Evolutionary conservation across 2,113 vertebrate genomes (phyloP).

Genomic region (Silurus glanis): DNA sequence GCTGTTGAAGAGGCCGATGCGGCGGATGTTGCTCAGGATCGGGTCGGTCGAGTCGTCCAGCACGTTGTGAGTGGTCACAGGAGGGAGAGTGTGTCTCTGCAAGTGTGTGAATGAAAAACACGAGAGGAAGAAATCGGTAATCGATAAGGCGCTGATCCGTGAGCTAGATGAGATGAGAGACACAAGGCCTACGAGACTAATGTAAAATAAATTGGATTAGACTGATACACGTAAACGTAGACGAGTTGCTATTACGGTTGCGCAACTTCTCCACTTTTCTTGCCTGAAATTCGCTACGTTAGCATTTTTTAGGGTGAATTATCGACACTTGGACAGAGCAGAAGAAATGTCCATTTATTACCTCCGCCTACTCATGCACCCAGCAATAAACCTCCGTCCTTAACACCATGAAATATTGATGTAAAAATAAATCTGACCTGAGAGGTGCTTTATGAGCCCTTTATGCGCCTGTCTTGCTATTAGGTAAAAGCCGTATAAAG

Average conservation of each 20-base stretch:
- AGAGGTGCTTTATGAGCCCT: slow-evolving; percentile 51
- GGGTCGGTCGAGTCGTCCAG: slow-evolving; percentile 86
- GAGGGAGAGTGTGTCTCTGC: slow-evolving; percentile 89
- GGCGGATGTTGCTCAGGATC: slow-evolving; percentile 88
- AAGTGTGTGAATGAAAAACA: slow-evolving; percentile 17
- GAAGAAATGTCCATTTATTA: slow-evolving; percentile 31
- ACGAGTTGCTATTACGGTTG: background rate
- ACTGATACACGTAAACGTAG: background rate
- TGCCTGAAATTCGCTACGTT: background rate
- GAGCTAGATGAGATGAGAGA: slow-evolving; percentile 19
- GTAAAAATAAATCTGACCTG: slow-evolving; percentile 58
- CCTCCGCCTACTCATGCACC: slow-evolving; percentile 22
- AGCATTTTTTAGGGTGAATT: background rate
- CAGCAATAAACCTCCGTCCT: slow-evolving; percentile 53
- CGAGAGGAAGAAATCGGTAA: slow-evolving; percentile 16
- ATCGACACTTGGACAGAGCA: background rate
- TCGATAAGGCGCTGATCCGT: slow-evolving; percentile 31
- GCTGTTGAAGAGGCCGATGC: slow-evolving; percentile 90
- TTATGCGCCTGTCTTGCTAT: slow-evolving; percentile 34
- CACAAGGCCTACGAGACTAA: background rate
- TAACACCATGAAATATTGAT: slow-evolving; percentile 58
- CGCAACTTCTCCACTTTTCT: background rate
- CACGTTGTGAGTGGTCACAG: slow-evolving; percentile 98
- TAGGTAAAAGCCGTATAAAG: slow-evolving; percentile 44
- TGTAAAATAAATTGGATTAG: background rate